A percentile compares a stretch with the other conserved stretches of the same genome.
phyloP scores from a whole-genome alignment of 2,797 vertebrate species.

The Tragelaphus oryx region DNA sequence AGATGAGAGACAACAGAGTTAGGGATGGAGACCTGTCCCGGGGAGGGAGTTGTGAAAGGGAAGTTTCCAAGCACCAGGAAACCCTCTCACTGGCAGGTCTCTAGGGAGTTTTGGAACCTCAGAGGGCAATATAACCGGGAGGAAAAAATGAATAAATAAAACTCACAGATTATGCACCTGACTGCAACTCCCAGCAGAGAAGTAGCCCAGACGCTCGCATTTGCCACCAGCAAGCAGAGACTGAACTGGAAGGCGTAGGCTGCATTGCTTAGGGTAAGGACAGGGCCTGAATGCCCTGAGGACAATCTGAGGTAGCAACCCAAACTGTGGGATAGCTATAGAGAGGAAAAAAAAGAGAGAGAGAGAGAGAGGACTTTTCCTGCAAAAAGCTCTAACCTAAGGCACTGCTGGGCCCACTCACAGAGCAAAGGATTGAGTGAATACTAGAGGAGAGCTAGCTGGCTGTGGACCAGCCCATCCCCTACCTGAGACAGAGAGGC shows the following conservation, averaged over 20 bases:
- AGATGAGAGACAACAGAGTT: not conserved
- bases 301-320: not conserved
- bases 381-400: not conserved
- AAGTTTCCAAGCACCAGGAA: not conserved
- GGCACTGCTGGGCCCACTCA: not conserved
- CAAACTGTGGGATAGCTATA: not conserved
- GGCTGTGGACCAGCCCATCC: accelerated
- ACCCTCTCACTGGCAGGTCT: not conserved
- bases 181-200: not conserved
- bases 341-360: accelerated
- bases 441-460: not conserved
- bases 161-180: not conserved
- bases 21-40: not conserved
- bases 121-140: not conserved
- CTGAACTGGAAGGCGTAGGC: accelerated
- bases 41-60: not conserved
- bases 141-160: not conserved
- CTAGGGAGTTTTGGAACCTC: not conserved
- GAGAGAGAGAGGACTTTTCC: not conserved
- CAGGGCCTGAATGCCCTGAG: not conserved
- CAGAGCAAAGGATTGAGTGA: not conserved
- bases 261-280: not conserved
- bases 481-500: not conserved
- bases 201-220: not conserved
- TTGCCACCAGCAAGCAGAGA: not conserved